A percentile compares a stretch with the other conserved stretches of the same genome.
Conservation (phyloP, 2,113 vertebrate genomes). For the Alosa alosa region DNA sequence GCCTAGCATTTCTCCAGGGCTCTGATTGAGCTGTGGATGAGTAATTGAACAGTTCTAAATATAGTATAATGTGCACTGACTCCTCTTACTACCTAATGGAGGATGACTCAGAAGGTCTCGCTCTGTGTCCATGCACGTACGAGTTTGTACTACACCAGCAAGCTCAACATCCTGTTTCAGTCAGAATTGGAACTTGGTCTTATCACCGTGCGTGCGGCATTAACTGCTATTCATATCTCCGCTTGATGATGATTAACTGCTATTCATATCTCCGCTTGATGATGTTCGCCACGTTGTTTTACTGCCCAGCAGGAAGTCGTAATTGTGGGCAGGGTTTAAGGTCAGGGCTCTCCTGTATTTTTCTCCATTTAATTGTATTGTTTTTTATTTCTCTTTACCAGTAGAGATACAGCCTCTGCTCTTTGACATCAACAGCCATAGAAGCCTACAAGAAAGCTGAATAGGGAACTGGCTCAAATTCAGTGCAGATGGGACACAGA, state of each 20-base stretch:
- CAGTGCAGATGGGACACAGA: no score
- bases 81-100: neutral
- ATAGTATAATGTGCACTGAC: neutral
- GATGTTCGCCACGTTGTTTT: neutral
- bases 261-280: neutral
- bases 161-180: slow-evolving; percentile 8
- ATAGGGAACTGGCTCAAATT: no score
- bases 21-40: no score
- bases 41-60: neutral
- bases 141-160: neutral
- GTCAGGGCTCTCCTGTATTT: neutral
- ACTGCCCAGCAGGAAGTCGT: neutral
- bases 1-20: no score
- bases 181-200: neutral
- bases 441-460: no score
- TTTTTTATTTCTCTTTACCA: neutral
- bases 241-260: neutral
- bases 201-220: neutral
- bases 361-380: neutral
- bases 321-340: neutral
- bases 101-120: neutral
- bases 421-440: neutral
- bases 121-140: neutral
- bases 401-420: neutral
- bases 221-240: neutral